These are phyloP conservation scores for Parapristionchus giblindavisi DNA, from an alignment of 2,888 invertebrate species.

Conservation along the genomic window DNA sequence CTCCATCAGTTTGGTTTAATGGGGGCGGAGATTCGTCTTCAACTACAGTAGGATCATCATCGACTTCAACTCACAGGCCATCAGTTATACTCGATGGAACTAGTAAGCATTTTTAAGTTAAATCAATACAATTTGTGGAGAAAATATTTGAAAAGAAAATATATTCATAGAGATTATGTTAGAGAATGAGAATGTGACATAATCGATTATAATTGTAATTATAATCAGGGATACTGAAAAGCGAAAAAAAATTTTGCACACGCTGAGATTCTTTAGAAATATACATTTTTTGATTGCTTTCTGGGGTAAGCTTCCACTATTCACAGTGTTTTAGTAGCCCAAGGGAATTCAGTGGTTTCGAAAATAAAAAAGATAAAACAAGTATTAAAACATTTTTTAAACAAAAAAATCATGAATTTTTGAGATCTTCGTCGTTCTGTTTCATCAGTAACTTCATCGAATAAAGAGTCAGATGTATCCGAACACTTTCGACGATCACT, in stretches of 20 bases:
- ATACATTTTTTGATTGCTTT: too few relatives aligned
- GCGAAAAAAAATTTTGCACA: background rate
- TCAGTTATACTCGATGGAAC: slow-evolving; percentile 26
- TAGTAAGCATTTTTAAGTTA: background rate
- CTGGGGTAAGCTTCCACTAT: too few relatives aligned
- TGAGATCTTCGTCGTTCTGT: slow-evolving; percentile 20
- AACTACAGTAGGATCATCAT: background rate
- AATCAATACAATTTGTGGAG: too few relatives aligned
- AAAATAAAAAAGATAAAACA: too few relatives aligned
- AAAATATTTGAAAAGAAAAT: too few relatives aligned
- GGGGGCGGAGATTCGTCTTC: background rate
- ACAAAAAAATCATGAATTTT: too few relatives aligned
- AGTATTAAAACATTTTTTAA: too few relatives aligned
- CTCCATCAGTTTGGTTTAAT: background rate
- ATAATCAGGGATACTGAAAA: background rate
- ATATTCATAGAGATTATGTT: too few relatives aligned
- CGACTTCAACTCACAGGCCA: background rate
- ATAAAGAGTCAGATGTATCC: slow-evolving; percentile 1
- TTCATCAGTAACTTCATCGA: slow-evolving; percentile 18
- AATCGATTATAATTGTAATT: background rate
- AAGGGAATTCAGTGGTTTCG: too few relatives aligned
- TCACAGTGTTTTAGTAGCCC: too few relatives aligned
- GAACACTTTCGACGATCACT: slow-evolving; percentile 27
- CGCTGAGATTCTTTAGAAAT: background rate
- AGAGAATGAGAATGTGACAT: too few relatives aligned